phyloP scores from a whole-genome alignment of 2,113 vertebrate genomes.

The Pangasianodon hypophthalmus region DNA sequence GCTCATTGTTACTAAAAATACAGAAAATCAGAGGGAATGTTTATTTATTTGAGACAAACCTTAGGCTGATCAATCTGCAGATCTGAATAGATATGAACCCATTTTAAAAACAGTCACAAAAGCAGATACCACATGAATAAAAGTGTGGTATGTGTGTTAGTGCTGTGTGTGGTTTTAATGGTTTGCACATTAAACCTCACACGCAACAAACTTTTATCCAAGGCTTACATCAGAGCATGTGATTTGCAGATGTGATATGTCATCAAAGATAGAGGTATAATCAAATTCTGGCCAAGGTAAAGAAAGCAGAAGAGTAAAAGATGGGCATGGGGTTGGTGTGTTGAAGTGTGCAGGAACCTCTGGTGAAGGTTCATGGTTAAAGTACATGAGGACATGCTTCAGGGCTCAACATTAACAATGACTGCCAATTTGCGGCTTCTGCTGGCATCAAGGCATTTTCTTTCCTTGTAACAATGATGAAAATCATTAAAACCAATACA shows the following conservation, averaged over 20 bases:
- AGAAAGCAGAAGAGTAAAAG: background rate
- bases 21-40: background rate
- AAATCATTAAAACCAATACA: too few species aligned
- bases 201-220: background rate
- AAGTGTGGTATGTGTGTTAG: too few species aligned
- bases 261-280: background rate
- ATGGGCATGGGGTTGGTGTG: background rate
- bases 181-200: background rate
- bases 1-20: background rate
- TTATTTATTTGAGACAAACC: background rate
- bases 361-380: background rate
- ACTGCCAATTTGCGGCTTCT: too few species aligned
- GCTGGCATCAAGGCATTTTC: background rate
- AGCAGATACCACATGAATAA: background rate
- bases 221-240: background rate
- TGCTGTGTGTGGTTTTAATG: conserved; percentile 8
- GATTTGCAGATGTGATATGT: background rate
- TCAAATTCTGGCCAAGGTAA: background rate
- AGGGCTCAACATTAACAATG: background rate
- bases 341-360: background rate
- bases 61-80: too few species aligned
- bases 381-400: background rate
- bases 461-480: background rate
- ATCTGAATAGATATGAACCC: background rate
- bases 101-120: background rate